Evolutionary conservation across 2,797 vertebrate species (phyloP).

Genomic region (Notamacropus eugenii): DNA sequence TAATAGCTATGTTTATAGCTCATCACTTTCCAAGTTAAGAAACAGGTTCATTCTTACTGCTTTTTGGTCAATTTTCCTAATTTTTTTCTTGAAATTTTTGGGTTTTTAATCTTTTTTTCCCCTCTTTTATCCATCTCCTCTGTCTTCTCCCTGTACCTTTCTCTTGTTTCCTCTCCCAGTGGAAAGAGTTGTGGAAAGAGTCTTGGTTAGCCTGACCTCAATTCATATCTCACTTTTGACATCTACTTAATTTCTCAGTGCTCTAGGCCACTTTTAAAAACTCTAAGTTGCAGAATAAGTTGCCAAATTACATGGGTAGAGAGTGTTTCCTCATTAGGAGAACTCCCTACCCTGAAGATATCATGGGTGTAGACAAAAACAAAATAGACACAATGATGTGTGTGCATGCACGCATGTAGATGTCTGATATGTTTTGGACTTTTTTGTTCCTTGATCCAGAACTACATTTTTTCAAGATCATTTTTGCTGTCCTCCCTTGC

Average conservation of each 20-base stretch:
- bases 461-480: background rate
- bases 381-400: background rate
- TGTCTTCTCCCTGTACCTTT: background rate
- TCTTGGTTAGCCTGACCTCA: background rate
- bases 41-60: background rate
- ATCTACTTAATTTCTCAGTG: background rate
- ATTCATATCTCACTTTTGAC: background rate
- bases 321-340: background rate
- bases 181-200: background rate
- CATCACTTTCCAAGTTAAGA: no score
- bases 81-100: background rate
- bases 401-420: background rate
- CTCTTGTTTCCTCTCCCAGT: background rate
- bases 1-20: background rate
- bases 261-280: background rate
- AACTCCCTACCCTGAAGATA: background rate
- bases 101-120: background rate
- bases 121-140: background rate
- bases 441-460: background rate
- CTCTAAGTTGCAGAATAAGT: background rate
- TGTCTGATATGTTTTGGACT: background rate
- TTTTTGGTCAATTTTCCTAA: background rate
- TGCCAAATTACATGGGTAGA: background rate
- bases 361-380: background rate
- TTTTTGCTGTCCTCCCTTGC: background rate